Base-by-base conservation (phyloP, 2,797 vertebrate genomes). In the Pterois miles region DNA sequence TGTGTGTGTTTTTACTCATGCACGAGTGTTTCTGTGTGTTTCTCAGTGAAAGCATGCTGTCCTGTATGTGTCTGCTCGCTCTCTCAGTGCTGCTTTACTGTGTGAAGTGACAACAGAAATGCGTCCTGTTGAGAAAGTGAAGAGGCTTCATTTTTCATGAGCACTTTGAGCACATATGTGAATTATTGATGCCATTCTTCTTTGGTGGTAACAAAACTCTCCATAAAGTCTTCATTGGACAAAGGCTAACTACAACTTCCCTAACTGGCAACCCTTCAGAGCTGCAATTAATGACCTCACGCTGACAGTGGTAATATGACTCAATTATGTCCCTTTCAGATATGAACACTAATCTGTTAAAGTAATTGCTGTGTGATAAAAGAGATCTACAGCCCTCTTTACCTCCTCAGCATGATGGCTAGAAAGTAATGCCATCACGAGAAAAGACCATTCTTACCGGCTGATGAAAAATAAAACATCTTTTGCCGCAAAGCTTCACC, bases 141-240 rank as follows among this genome's bases (percentile, higher is more conserved):
- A 75, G 73, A 54, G 29, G 63, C 67, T 92, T 80, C 48, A 94
- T 88, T 72, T 91, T 87, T 91, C 53, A 94, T 88, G 78, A 83
- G 68, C 66, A 69, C 83, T 83, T 84, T 76, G 71, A 88, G 72
- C 80, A 78, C 74, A 66, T 54, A n/a, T 65, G 78, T 91, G 54
- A 90, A 92, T 89, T 74, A 90, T 90, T 89, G 57, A 91, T 83
- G 62, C 38, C 25, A 65, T 64, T 78, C 77, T 73, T 81, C 77
- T 77, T 76, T 81, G 31, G 69, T 31, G 52, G 75, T 40, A 72
- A 81, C 78, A 54, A 34, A 84, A 67, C 31, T 4, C 0, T 50
- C 31, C 31, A 48, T 73, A 62, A 78, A 36, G 57, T 25, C 34
- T 74, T 74, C 43, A 78, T 31, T 22, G 6, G 53, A 73, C 63